A percentile compares a stretch with the other conserved stretches of the same genome.
Conservation (phyloP, 2,797 vertebrate genomes). For the Arrhamphus sclerolepis region DNA sequence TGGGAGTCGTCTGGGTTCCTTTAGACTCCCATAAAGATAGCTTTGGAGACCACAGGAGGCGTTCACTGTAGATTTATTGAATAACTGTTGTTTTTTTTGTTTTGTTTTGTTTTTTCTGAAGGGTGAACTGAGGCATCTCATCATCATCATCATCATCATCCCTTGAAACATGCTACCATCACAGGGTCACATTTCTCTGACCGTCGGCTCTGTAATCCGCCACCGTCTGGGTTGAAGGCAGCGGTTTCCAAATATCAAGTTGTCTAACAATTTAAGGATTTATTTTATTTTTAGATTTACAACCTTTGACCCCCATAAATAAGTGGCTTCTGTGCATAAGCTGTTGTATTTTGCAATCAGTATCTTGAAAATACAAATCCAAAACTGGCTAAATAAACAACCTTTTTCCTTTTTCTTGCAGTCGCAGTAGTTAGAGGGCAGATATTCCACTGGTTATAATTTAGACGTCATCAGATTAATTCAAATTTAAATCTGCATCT, state of each 20-base stretch:
- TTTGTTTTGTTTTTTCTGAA: no score
- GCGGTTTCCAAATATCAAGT: not conserved
- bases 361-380: no score
- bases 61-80: not conserved
- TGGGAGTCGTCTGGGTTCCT: not conserved
- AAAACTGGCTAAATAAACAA: no score
- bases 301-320: no score
- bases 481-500: no score
- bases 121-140: not conserved
- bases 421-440: no score
- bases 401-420: no score
- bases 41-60: not conserved
- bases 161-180: constrained; percentile 10
- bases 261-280: not conserved
- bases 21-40: not conserved
- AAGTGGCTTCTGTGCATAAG: no score
- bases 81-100: constrained; percentile 1
- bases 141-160: constrained; percentile 1
- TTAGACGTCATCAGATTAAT: no score
- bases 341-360: no score
- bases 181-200: not conserved
- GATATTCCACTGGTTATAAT: no score
- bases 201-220: not conserved
- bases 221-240: not conserved
- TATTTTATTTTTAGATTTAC: no score